Evolutionary conservation across 1,140 invertebrate genomes (phyloP).

Genomic region (Drosophila kohkoa): DNA sequence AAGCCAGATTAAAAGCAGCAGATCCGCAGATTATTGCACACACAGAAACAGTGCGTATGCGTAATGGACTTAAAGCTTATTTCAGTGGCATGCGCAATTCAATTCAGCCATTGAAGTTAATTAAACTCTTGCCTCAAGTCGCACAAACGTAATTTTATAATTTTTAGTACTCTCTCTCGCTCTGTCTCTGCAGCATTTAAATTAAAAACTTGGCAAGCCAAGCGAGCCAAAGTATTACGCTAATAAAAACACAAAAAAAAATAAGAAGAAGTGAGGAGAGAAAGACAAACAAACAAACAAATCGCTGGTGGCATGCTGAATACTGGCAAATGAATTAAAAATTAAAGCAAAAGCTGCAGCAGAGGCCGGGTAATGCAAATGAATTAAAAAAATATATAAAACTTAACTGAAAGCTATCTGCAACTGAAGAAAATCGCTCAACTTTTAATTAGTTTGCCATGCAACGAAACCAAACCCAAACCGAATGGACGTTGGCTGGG

Average conservation of each 20-base stretch:
- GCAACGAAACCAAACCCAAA: conserved; percentile 29
- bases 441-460: conserved; percentile 79
- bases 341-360: conserved; percentile 65
- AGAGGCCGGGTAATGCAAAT: conserved; percentile 58
- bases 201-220: conserved; percentile 60
- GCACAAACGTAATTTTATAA: conserved; percentile 58
- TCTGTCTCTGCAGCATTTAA: conserved; percentile 39
- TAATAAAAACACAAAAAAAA: conserved; percentile 50
- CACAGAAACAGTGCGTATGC: conserved; percentile 62
- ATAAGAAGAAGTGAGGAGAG: conserved; percentile 10
- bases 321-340: conserved; percentile 62
- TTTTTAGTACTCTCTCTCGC: conserved; percentile 30
- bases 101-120: conserved; percentile 45
- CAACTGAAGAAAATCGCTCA: conserved; percentile 67
- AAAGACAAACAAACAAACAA: conserved; percentile 51
- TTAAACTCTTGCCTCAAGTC: conserved; percentile 37
- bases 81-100: conserved; percentile 3
- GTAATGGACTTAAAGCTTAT: conserved; percentile 62
- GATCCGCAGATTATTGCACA: conserved; percentile 30
- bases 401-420: conserved; percentile 64
- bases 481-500: not conserved
- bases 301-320: conserved; percentile 29
- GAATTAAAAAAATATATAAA: conserved; percentile 49
- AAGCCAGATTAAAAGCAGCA: conserved; percentile 56
- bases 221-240: conserved; percentile 51